phyloP scores from a whole-genome alignment of 1,140 invertebrate species.

The Camponotus pennsylvanicus region DNA sequence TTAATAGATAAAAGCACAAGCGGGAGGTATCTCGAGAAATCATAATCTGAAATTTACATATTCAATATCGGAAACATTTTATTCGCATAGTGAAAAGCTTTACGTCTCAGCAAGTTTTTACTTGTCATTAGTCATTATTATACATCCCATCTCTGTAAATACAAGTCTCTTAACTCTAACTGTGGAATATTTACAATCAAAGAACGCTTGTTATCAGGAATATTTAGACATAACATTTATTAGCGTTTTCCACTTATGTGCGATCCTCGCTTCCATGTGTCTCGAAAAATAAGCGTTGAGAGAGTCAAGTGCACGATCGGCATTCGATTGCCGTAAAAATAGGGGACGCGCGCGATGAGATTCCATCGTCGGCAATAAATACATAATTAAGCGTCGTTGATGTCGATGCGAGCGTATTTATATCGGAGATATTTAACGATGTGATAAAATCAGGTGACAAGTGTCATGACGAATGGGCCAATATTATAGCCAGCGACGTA shows the following conservation, averaged over 20 bases:
- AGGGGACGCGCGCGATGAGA: slow-evolving; percentile 58
- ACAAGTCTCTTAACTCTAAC: slow-evolving; percentile 1
- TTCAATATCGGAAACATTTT: neutral
- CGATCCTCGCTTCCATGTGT: neutral
- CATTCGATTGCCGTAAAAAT: slow-evolving; percentile 61
- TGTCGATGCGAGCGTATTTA: slow-evolving; percentile 76
- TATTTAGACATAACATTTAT: neutral
- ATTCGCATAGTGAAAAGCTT: slow-evolving; percentile 5
- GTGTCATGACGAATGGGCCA: slow-evolving; percentile 77
- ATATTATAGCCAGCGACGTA: slow-evolving; percentile 62
- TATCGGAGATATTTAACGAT: slow-evolving; percentile 80
- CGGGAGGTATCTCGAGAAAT: neutral
- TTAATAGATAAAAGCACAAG: neutral
- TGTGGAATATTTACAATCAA: neutral
- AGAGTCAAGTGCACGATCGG: slow-evolving; percentile 17
- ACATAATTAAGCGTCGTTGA: slow-evolving; percentile 80
- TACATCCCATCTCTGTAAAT: neutral
- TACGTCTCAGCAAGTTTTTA: neutral
- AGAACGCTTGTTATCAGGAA: neutral
- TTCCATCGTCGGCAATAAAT: slow-evolving; percentile 80
- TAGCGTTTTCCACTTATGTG: neutral
- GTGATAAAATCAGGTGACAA: slow-evolving; percentile 84
- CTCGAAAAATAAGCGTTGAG: slow-evolving; percentile 18
- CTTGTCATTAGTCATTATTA: neutral
- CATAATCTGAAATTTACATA: neutral